Base-by-base conservation (phyloP, 2,797 vertebrate genomes). In the Aldrovandia affinis region DNA sequence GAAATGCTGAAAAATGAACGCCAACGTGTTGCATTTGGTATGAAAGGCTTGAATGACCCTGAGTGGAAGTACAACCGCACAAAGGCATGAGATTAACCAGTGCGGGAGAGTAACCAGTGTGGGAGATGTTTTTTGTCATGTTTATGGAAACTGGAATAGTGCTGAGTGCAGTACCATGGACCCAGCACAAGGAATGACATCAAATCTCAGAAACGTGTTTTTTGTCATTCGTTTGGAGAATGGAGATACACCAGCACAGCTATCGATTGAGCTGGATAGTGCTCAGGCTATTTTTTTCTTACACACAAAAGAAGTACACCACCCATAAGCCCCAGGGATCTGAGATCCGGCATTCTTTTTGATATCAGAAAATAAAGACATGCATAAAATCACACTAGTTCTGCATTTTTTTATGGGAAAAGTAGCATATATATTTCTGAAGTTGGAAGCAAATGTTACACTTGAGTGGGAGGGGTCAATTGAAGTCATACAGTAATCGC, bases 401-500 rank as follows among this genome's bases (percentile, higher is more conserved):
- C 25, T n/a, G 22, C 39, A 44, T 18, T 44, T 44, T 12, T 44
- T 44, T 77, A 18, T 47, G 36, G 25, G 73, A 47, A 77, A 77
- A 44, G 36, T 33, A 44, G 42, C 10, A 77, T 83, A 80, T 88
- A 86, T 85, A 55, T 77, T 68, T 84, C 52, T 65, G 84, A 87
- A 63, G 86, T 44, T 84, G 81, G 88, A 83, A 85, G 86, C 65
- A 78, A 86, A 87, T 63, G 86, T 83, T 81, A 88, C 63, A 78
- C 52, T 59, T 61, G 84, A 89, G 86, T 86, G 86, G 89, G 86
- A 92, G 84, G 85, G 89, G 86, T 52, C 83, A 28, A 90, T 86
- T 73, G 39, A 86, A 55, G 0, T 36, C 79, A 82, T 86, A 87
- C 86, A 90, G 77, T n/a, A 86, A 84, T 78, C 9, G 88, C 90